These are phyloP conservation scores for Gnathonemus longibarbis DNA, from an alignment of 2,113 vertebrate species.

Conservation along the genomic window DNA sequence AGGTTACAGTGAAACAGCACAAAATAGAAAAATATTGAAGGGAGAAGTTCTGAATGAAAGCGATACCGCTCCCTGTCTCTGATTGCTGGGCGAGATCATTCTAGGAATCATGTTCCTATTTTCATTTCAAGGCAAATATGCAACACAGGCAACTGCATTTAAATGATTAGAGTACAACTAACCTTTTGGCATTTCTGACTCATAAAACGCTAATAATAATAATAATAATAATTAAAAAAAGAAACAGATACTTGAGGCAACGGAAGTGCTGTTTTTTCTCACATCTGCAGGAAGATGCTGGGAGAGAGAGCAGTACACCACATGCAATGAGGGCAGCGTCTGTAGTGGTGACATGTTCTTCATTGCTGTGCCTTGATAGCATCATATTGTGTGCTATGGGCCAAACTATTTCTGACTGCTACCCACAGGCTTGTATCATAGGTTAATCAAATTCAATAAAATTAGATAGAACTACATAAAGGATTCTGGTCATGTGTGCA, in stretches of 20 bases:
- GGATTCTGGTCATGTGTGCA: slow-evolving; percentile 28
- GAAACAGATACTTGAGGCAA: background rate
- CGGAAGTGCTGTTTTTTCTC: background rate
- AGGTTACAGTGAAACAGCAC: slow-evolving; percentile 30
- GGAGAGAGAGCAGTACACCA: background rate
- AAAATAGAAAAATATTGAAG: background rate
- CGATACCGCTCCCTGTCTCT: background rate
- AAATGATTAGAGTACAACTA: background rate
- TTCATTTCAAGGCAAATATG: background rate
- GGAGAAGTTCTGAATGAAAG: background rate
- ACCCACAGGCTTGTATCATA: slow-evolving; percentile 42
- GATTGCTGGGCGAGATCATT: background rate
- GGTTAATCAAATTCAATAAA: slow-evolving; percentile 50
- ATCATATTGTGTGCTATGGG: slow-evolving; percentile 28
- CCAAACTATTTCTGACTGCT: slow-evolving; percentile 38
- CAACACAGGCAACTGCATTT: background rate
- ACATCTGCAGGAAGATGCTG: background rate
- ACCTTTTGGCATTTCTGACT: background rate
- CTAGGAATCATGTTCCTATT: background rate
- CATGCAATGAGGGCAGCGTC: slow-evolving; percentile 6
- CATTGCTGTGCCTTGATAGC: slow-evolving; percentile 28
- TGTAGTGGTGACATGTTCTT: slow-evolving; percentile 27
- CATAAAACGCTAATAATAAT: background rate
- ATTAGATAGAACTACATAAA: slow-evolving; percentile 54
- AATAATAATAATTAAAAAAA: background rate